Percentiles rank a stretch among this genome's conserved stretches.
These are phyloP conservation scores for Diaperis boleti DNA, from an alignment of 2,888 invertebrate genomes.

Conservation along the genomic window DNA sequence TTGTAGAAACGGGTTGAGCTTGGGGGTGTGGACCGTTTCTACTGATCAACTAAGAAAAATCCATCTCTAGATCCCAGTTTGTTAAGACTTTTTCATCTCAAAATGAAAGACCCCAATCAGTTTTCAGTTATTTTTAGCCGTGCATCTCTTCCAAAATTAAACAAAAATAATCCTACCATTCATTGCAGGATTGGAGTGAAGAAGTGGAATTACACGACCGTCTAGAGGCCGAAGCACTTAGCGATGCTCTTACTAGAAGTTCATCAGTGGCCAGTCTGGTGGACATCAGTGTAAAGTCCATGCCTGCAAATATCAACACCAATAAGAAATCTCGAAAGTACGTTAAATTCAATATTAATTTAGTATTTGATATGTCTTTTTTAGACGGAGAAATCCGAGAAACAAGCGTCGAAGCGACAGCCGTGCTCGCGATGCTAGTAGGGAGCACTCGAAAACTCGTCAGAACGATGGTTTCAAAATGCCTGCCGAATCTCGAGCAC, in stretches of 20 bases:
- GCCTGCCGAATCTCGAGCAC: slow-evolving; percentile 53
- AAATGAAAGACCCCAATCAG: no score
- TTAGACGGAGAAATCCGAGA: slow-evolving; percentile 53
- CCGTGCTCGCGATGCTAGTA: slow-evolving; percentile 57
- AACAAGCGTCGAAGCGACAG: slow-evolving; percentile 58
- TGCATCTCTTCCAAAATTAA: no score
- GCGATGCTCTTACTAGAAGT: slow-evolving; percentile 68
- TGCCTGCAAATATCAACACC: slow-evolving; percentile 51
- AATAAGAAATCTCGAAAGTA: slow-evolving; percentile 54
- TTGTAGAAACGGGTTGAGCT: no score
- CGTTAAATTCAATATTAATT: background rate
- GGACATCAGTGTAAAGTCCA: slow-evolving; percentile 59
- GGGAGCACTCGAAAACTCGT: slow-evolving; percentile 42
- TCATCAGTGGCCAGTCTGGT: slow-evolving; percentile 69
- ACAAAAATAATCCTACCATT: no score
- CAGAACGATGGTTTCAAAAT: slow-evolving; percentile 56
- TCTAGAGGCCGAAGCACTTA: slow-evolving; percentile 66
- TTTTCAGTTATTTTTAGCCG: no score
- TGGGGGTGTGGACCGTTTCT: no score
- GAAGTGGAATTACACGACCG: slow-evolving; percentile 71
- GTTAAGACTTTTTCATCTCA: no score
- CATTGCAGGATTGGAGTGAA: slow-evolving; percentile 71
- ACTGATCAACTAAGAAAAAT: no score
- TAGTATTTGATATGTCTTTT: slow-evolving; percentile 10
- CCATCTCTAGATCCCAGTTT: no score